A percentile compares a stretch with the other conserved stretches of the same genome.
Conservation (phyloP, 2,113 vertebrate genomes). For the Capricornis sumatraensis region DNA sequence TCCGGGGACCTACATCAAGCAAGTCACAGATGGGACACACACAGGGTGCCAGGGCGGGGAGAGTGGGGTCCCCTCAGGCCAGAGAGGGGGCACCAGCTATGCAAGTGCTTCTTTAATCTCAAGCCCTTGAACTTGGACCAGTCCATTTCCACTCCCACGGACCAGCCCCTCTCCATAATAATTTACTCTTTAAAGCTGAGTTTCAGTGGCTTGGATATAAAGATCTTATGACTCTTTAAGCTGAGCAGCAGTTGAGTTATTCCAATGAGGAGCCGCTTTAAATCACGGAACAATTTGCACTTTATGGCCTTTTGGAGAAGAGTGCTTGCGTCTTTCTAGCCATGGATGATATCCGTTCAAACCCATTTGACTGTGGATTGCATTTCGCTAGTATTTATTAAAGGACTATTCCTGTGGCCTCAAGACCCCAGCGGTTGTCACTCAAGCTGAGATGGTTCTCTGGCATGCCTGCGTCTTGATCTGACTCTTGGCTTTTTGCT, state of each 20-base stretch:
- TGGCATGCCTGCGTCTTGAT: rapidly evolving
- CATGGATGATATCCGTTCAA: neutral
- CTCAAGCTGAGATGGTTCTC: neutral
- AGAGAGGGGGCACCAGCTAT: rapidly evolving
- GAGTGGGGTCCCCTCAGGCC: neutral
- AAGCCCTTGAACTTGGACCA: neutral
- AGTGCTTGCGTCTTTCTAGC: neutral
- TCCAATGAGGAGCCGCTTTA: neutral
- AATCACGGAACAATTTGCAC: neutral
- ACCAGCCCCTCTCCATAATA: neutral
- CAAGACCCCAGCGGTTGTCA: neutral
- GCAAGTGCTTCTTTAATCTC: rapidly evolving
- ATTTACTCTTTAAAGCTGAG: neutral
- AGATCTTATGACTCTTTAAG: neutral
- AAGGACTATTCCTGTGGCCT: neutral
- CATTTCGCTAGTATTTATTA: neutral
- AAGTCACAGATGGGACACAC: no score
- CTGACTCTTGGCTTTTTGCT: neutral
- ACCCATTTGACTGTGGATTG: neutral
- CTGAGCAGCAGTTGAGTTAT: neutral
- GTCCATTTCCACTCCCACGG: rapidly evolving
- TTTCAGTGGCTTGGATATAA: neutral
- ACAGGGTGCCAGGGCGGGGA: neutral
- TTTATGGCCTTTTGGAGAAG: neutral
- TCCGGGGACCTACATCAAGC: neutral